Evolutionary conservation across 1,140 invertebrate genomes (phyloP), one percentile per base, ranked within the genome.

Genomic region (Epicauta chinensis): DNA sequence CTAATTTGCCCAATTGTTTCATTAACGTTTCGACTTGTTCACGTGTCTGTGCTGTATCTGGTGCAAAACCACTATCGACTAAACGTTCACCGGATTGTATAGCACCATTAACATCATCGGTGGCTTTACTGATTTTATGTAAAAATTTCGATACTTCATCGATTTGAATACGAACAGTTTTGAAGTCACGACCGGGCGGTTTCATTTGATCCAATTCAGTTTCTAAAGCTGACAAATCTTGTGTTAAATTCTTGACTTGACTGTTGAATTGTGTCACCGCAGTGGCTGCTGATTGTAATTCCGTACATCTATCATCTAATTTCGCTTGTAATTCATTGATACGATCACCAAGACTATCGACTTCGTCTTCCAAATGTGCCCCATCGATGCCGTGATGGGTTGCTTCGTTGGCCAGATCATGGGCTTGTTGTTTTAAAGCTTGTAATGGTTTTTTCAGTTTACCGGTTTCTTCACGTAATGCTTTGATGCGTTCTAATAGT

Each of bases 181-280:
- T 88, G 14, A 94, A 79, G 65, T 97, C 93, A 14, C 93, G 77
- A 4, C 83, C 91, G 1, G 92, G 82, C 1, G 93, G 83, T 61
- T 85, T 85, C 79, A 95, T 87, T 2, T 73, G 72, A 62, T 93
- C 89, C 6, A 97, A 71, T 65, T 94, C 89, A 32, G 84, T 81
- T 67, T 97, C 93, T 11, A 97, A 67, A 34, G 80, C 79, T 3
- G 82, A 79, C 1, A 97, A 68, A 68, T 94, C 86, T 52, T 83
- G 77, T 31, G 78, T 80, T 1, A 93, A 75, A 6, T 65, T 74
- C 68, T 93, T 94, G 1, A 92, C 81, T 70, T 89, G 83, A 38
- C 92, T 89, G 63, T 88, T 90, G 70, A 93, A 94, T 58, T 88
- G 87, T 12, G 87, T 83, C 29, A 92, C 83, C 13, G 87, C 91